These are phyloP conservation scores for Numenius arquata DNA, from an alignment of 2,113 vertebrate genomes.

Conservation along the genomic window DNA sequence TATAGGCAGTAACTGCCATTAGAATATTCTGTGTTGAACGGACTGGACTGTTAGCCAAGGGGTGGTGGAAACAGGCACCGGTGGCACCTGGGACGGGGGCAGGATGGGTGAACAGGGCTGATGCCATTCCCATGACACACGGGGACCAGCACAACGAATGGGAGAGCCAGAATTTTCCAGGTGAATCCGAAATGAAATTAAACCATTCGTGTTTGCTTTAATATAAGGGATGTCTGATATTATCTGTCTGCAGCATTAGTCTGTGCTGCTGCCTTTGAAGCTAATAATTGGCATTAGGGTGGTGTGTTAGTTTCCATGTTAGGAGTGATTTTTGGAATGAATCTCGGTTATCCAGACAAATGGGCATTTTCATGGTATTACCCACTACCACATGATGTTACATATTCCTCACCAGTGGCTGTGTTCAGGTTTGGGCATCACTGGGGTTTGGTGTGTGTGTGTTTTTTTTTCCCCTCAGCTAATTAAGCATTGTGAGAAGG, in stretches of 20 bases:
- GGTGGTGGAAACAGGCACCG: background rate
- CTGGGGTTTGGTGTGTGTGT: conserved; percentile 54
- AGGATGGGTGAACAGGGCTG: background rate
- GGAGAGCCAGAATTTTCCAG: conserved; percentile 25
- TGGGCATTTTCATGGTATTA: conserved; percentile 54
- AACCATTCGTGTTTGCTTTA: conserved; percentile 34
- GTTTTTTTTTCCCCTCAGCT: conserved; percentile 16
- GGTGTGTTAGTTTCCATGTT: conserved; percentile 44
- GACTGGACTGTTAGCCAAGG: background rate
- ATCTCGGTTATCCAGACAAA: conserved; percentile 30
- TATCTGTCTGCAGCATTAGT: conserved; percentile 53
- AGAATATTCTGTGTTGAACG: background rate
- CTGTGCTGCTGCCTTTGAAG: conserved; percentile 58
- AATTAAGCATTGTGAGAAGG: conserved; percentile 53
- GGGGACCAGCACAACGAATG: background rate
- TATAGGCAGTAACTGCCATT: background rate
- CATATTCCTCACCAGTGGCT: background rate
- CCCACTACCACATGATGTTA: conserved; percentile 14
- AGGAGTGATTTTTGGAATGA: conserved; percentile 47
- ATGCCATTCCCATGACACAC: background rate
- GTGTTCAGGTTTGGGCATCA: conserved; percentile 46
- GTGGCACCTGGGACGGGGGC: background rate
- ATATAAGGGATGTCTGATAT: conserved; percentile 56
- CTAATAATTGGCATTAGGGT: conserved; percentile 39
- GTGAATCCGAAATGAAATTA: conserved; percentile 48